Percentiles rank a stretch among this genome's conserved stretches.
Evolutionary conservation across 1,140 invertebrate species (phyloP).

Genomic region (Eufriesea mexicana): DNA sequence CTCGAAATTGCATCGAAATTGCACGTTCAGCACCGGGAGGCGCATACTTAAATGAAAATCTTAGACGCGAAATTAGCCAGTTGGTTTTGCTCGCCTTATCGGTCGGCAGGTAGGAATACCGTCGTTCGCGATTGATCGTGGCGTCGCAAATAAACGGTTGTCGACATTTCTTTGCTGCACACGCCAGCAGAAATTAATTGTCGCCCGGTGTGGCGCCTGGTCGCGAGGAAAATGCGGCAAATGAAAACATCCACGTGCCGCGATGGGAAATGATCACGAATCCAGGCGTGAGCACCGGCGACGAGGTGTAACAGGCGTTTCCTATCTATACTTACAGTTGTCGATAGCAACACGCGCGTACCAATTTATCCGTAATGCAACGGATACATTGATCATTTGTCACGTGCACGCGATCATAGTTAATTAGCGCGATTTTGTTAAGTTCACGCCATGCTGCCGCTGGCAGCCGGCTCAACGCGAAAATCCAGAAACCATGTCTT

Average conservation of each 20-base stretch:
- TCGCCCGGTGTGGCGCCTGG: too few relatives aligned
- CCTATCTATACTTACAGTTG: conserved; percentile 35
- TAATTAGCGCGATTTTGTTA: conserved; percentile 58
- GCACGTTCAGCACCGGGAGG: background rate
- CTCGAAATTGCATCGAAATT: background rate
- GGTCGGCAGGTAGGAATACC: too few relatives aligned
- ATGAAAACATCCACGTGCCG: background rate
- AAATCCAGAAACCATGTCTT: background rate
- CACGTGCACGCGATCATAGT: conserved; percentile 45
- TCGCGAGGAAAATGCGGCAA: background rate
- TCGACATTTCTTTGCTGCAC: background rate
- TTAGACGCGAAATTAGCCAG: background rate
- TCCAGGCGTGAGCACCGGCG: background rate
- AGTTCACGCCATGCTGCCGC: background rate
- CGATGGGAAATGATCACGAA: conserved; percentile 12
- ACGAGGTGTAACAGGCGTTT: conserved; percentile 30
- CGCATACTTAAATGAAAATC: background rate
- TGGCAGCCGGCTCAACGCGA: background rate
- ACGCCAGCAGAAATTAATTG: background rate
- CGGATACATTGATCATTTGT: conserved; percentile 46
- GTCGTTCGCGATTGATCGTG: background rate
- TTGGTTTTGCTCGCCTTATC: background rate
- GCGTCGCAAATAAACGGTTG: background rate
- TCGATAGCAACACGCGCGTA: conserved; percentile 11
- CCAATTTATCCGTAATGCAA: conserved; percentile 45